A percentile compares a stretch with the other conserved stretches of the same genome.
Evolutionary conservation across 2,113 vertebrate species (phyloP).

Genomic region (Lasiurus borealis): DNA sequence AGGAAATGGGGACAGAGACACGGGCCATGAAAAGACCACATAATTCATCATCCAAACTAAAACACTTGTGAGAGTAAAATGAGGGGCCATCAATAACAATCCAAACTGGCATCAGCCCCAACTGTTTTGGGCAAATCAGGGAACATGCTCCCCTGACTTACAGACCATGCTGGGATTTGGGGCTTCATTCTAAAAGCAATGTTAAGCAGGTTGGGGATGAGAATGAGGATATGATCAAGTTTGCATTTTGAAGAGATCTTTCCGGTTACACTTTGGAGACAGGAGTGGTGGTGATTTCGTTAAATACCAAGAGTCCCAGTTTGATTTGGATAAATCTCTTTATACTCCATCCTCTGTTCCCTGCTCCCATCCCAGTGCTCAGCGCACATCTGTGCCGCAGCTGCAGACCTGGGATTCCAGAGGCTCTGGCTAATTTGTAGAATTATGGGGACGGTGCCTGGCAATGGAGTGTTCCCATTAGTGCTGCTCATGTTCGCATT

Average conservation of each 20-base stretch:
- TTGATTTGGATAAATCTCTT: slow-evolving; percentile 78
- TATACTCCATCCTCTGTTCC: slow-evolving; percentile 51
- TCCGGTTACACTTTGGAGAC: slow-evolving; percentile 43
- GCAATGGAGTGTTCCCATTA: slow-evolving; percentile 85
- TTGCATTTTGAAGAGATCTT: slow-evolving; percentile 43
- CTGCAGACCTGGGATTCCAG: slow-evolving; percentile 86
- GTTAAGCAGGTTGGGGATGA: background rate
- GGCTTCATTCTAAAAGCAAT: background rate
- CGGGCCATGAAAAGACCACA: background rate
- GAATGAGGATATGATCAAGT: background rate
- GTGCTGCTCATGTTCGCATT: slow-evolving; percentile 85
- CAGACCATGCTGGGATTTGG: background rate
- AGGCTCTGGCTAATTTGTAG: slow-evolving; percentile 88
- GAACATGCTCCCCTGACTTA: background rate
- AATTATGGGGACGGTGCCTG: slow-evolving; percentile 85
- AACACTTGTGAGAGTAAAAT: background rate
- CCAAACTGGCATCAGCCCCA: background rate
- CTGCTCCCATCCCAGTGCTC: slow-evolving; percentile 37
- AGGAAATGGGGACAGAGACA: background rate
- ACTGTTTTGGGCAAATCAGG: background rate
- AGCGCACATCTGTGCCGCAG: slow-evolving; percentile 86
- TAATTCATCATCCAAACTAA: background rate
- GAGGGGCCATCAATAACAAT: background rate
- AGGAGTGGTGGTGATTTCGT: slow-evolving; percentile 71
- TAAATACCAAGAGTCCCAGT: slow-evolving; percentile 70